Evolutionary conservation across 2,888 invertebrate genomes (phyloP).

Genomic region (Latheticus oryzae): DNA sequence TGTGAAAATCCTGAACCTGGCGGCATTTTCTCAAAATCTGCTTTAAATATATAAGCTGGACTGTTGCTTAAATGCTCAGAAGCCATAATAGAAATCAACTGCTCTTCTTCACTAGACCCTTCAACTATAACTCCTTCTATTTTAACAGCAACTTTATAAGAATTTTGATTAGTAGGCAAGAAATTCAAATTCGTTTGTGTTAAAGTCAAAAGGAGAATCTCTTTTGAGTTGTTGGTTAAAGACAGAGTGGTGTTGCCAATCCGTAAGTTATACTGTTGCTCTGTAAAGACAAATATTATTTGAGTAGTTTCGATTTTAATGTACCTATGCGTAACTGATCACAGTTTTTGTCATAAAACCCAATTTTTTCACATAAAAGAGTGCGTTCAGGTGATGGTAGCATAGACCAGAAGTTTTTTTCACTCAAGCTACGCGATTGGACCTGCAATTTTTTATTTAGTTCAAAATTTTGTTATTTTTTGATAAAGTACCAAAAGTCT

Average conservation of each 20-base stretch:
- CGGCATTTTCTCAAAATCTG: slow-evolving; percentile 81
- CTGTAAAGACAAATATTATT: slow-evolving; percentile 65
- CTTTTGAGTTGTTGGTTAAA: slow-evolving; percentile 75
- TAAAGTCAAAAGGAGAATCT: slow-evolving; percentile 77
- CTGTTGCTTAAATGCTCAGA: slow-evolving; percentile 72
- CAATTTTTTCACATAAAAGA: slow-evolving; percentile 63
- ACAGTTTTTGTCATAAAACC: slow-evolving; percentile 50
- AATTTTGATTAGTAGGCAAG: slow-evolving; percentile 58
- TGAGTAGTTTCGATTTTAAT: background rate
- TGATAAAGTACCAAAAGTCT: slow-evolving; percentile 81
- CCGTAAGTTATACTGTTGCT: slow-evolving; percentile 81
- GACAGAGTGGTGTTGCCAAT: slow-evolving; percentile 79
- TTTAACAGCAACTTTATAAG: slow-evolving; percentile 56
- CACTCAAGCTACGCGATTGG: slow-evolving; percentile 74
- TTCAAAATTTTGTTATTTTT: background rate
- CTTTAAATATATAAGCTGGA: slow-evolving; percentile 76
- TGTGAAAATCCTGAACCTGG: slow-evolving; percentile 73
- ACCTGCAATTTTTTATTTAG: slow-evolving; percentile 66
- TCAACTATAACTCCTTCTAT: slow-evolving; percentile 83
- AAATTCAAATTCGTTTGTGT: slow-evolving; percentile 71
- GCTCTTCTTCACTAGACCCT: slow-evolving; percentile 76
- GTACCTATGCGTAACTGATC: slow-evolving; percentile 21
- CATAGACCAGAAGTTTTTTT: slow-evolving; percentile 64
- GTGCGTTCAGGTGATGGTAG: slow-evolving; percentile 63
- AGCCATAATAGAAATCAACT: slow-evolving; percentile 74